Conservation (phyloP, 2,797 vertebrate species). For the Graptemys geographica region DNA sequence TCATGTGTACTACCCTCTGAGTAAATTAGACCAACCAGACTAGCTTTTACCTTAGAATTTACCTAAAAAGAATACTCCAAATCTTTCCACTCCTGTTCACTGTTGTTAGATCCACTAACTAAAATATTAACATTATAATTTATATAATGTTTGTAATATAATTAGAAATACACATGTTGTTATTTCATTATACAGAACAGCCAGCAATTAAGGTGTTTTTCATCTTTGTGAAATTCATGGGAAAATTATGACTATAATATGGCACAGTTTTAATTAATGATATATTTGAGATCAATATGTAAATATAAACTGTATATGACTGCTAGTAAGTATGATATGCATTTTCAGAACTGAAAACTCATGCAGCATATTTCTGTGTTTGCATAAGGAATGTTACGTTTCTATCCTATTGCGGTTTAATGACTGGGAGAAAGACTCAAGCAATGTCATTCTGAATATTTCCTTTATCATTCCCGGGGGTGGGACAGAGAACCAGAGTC, state of each 20-base stretch:
- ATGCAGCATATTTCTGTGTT: constrained; percentile 85
- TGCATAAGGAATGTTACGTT: constrained; percentile 86
- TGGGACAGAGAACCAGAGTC: constrained; percentile 60
- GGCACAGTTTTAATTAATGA: constrained; percentile 82
- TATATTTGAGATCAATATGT: constrained; percentile 85
- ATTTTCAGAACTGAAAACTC: constrained; percentile 84
- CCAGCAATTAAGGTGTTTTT: constrained; percentile 90
- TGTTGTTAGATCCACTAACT: constrained; percentile 36
- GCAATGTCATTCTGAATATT: constrained; percentile 80
- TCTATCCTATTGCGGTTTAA: constrained; percentile 79
- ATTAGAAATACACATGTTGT: constrained; percentile 71
- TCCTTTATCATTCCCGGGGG: constrained; percentile 79
- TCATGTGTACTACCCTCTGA: constrained; percentile 43
- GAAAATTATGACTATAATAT: constrained; percentile 81
- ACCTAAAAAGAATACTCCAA: constrained; percentile 39
- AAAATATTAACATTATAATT: constrained; percentile 51
- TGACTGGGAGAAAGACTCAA: constrained; percentile 81
- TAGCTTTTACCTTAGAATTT: constrained; percentile 54
- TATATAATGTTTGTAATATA: constrained; percentile 66
- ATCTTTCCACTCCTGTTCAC: constrained; percentile 31
- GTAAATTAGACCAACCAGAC: constrained; percentile 45
- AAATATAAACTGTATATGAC: constrained; percentile 90
- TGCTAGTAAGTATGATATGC: constrained; percentile 85
- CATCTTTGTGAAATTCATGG: constrained; percentile 81
- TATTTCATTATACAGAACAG: constrained; percentile 76